These are phyloP conservation scores for Butastur rufipennis DNA, from an alignment of 2,113 vertebrate species.

Conservation along the genomic window DNA sequence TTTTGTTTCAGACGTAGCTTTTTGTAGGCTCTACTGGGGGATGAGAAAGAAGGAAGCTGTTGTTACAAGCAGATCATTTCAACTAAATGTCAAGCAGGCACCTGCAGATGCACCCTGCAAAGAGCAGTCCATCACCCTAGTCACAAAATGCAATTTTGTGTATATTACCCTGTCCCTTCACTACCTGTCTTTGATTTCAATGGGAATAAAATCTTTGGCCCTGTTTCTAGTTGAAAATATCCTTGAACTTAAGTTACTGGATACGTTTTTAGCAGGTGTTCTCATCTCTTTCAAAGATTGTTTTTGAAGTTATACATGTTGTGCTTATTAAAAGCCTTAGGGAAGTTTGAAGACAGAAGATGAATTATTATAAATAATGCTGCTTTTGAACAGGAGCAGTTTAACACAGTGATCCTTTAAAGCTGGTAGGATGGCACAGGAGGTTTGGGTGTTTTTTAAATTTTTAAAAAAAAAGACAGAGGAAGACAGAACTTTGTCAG, in stretches of 20 bases:
- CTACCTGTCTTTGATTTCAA: background rate
- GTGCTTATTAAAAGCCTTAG: background rate
- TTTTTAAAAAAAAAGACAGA: background rate
- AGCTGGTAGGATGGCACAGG: background rate
- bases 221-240: background rate
- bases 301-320: background rate
- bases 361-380: background rate
- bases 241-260: background rate
- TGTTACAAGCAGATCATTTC: background rate
- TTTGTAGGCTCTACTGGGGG: background rate
- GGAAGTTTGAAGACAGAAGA: background rate
- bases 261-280: background rate
- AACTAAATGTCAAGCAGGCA: background rate
- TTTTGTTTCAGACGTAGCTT: background rate
- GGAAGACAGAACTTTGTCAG: background rate
- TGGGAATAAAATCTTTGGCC: background rate
- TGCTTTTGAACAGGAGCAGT: background rate
- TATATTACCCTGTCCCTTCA: background rate
- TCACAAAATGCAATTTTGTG: background rate
- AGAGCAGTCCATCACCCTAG: background rate
- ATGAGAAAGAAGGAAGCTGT: background rate
- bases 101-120: background rate
- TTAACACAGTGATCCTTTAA: background rate
- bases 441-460: background rate
- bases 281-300: background rate